Base-by-base conservation (phyloP, 2,888 invertebrate species). In the Caenorhabditis sp. region DNA sequence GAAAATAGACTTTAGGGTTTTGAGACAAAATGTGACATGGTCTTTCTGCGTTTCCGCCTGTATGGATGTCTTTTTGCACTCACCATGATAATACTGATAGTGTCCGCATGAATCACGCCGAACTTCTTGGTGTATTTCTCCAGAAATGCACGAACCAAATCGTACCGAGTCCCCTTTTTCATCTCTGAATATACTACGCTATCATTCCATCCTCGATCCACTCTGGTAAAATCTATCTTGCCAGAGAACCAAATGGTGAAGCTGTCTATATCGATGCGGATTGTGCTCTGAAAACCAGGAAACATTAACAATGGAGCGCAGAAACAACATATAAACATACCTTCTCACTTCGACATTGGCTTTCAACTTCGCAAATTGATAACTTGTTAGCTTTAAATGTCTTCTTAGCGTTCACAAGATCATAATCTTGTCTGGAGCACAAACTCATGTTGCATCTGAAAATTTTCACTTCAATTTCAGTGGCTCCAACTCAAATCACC, bases 161-260 rank as follows among this genome's bases (percentile, higher is more conserved):
- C 66, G n/a, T 47, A 38, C 12, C 75, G 56, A 49, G 49, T 58
- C 58, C 58, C 66, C 4, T 49, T 16, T 24, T 66, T 75, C 5
- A 56, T 4, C 14, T 49, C 66, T 47, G 44, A 31, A 5, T 4
- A 61, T 26, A 58, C 3, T 2, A 66, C 3, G 7, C 66, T 31
- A 0, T 8, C 66, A 41, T 74, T 47, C 75, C 66, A 75, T 12
- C 35, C 58, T 19, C 58, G 47, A 35, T 75, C 75, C 44, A 75
- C 66, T 35, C 54, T 44, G 16, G 75, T 66, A 2, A 58, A n/a
- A 24, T 75, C 38, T n/a, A 47, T 41, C 26, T 49, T 75, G 16
- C 75, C 75, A 31, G 66, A 47, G 26, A 75, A 75, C 75, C 75
- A 75, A 12, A 66, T 66, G 4, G 47, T 66, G 49, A 75, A 75